Conservation (phyloP, 2,888 invertebrate genomes). For the Sphaeridia pumilis region DNA sequence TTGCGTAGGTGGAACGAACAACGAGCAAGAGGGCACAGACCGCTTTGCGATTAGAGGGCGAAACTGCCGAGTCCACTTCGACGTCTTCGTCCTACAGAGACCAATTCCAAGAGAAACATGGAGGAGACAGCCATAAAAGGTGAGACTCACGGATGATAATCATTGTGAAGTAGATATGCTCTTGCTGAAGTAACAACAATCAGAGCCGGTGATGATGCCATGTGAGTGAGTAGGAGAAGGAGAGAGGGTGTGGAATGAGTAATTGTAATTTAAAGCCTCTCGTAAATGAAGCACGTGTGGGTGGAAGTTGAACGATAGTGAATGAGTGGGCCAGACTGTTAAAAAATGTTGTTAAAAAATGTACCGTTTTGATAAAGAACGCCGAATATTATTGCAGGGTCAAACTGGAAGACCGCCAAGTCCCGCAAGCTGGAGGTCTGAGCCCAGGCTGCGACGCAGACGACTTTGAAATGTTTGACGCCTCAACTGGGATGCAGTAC, state of each 20-base stretch:
- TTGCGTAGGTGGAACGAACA: constrained; percentile 37
- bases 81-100: constrained; percentile 50
- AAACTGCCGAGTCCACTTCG: constrained; percentile 41
- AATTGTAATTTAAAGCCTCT: no score
- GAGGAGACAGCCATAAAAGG: constrained; percentile 49
- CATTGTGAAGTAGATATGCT: no score
- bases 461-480: constrained; percentile 13
- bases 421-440: constrained; percentile 1
- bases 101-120: constrained; percentile 55
- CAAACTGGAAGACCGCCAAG: constrained; percentile 41
- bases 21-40: constrained; percentile 38
- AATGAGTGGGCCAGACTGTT: no score
- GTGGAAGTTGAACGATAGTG: no score
- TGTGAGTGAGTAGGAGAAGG: no score
- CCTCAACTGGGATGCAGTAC: constrained; percentile 7
- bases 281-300: no score
- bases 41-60: constrained; percentile 31
- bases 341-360: neutral
- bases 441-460: constrained; percentile 15
- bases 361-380: no score
- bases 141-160: no score
- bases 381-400: constrained; percentile 18
- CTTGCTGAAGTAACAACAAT: no score
- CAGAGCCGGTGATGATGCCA: no score
- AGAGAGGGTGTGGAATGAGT: no score